These are phyloP conservation scores for Dinoponera quadriceps DNA, from an alignment of 1,140 invertebrate species.

Conservation along the genomic window DNA sequence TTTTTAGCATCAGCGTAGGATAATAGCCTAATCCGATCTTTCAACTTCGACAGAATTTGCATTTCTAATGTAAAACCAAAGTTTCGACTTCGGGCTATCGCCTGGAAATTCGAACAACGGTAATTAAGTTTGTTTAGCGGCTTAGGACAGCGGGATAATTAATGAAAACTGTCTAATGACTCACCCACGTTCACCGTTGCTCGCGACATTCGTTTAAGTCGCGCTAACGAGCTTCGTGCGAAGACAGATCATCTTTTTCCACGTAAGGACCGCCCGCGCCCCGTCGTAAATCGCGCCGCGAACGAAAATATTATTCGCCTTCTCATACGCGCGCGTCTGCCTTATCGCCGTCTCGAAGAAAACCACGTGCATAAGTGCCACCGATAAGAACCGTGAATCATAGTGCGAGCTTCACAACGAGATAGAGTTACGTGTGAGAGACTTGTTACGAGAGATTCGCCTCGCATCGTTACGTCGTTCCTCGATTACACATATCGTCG, in stretches of 20 bases:
- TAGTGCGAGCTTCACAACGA: slow-evolving; percentile 14
- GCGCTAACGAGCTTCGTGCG: slow-evolving; percentile 28
- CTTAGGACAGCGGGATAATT: slow-evolving; percentile 9
- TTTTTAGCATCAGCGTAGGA: too few species aligned
- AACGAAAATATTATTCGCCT: slow-evolving; percentile 51
- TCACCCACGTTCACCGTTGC: slow-evolving; percentile 11
- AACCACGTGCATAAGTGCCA: slow-evolving; percentile 56
- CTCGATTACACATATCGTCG: slow-evolving; percentile 16
- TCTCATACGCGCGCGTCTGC: slow-evolving; percentile 44
- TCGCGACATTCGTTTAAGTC: neutral
- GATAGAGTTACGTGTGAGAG: slow-evolving; percentile 55
- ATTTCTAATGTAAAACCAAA: too few species aligned
- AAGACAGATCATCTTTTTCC: slow-evolving; percentile 52
- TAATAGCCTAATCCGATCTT: too few species aligned
- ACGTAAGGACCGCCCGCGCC: slow-evolving; percentile 27
- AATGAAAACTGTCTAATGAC: slow-evolving; percentile 33
- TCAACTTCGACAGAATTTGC: too few species aligned
- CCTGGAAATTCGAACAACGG: neutral
- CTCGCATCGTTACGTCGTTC: slow-evolving; percentile 32
- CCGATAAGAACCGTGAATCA: slow-evolving; percentile 71
- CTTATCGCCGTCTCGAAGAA: slow-evolving; percentile 46
- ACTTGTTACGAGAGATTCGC: slow-evolving; percentile 22
- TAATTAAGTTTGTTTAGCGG: neutral
- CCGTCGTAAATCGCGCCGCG: slow-evolving; percentile 47
- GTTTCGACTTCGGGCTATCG: slow-evolving; percentile 1